These are phyloP conservation scores for Pterocles gutturalis DNA, from an alignment of 2,113 vertebrate species.

Conservation along the genomic window DNA sequence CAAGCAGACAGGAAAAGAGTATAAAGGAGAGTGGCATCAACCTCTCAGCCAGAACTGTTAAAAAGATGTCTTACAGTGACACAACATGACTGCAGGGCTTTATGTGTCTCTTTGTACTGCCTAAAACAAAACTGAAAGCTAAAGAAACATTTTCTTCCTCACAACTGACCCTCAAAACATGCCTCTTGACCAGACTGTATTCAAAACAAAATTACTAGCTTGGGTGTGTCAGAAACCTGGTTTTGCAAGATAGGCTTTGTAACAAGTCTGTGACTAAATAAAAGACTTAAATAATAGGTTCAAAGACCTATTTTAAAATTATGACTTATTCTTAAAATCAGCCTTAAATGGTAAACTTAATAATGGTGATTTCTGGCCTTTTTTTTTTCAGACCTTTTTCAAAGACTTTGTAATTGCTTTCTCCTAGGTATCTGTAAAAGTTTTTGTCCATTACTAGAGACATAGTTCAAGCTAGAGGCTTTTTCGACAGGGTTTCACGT, in stretches of 20 bases:
- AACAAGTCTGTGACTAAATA: background rate
- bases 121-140: background rate
- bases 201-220: background rate
- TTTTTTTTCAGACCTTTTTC: background rate
- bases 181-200: background rate
- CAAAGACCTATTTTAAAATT: background rate
- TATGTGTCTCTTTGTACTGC: background rate
- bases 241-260: background rate
- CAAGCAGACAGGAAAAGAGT: background rate
- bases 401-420: background rate
- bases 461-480: background rate
- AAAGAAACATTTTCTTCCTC: background rate
- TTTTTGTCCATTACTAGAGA: background rate
- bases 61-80: background rate
- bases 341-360: background rate
- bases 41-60: background rate
- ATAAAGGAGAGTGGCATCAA: background rate
- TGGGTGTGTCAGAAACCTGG: background rate
- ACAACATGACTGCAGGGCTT: background rate
- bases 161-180: background rate
- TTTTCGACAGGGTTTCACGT: background rate
- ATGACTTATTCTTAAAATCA: background rate
- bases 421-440: background rate
- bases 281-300: background rate
- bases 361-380: background rate